Evolutionary conservation across 2,113 vertebrate species (phyloP).

Genomic region (Chinchilla lanigera): DNA sequence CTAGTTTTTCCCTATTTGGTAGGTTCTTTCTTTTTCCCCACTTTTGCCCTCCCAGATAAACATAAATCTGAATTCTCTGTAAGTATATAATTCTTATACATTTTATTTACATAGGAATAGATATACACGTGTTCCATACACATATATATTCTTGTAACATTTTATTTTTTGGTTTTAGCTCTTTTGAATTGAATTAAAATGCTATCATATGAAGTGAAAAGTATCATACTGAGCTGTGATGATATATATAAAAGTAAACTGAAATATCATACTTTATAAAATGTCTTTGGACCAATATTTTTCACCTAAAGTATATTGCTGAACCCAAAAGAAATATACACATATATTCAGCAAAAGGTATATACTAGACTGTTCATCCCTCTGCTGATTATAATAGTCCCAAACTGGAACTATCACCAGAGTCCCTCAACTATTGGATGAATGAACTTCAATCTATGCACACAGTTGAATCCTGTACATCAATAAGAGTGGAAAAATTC

Average conservation of each 20-base stretch:
- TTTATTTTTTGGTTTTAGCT: not conserved
- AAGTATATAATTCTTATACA: not conserved
- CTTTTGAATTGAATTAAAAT: constrained; percentile 37
- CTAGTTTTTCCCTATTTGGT: not conserved
- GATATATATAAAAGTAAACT: not conserved
- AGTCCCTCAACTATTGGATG: not conserved
- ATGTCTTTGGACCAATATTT: not conserved
- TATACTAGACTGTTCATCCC: not conserved
- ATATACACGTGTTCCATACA: not conserved
- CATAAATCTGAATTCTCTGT: not conserved
- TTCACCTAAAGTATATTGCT: not conserved
- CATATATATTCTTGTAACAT: not conserved
- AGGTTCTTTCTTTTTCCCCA: not conserved
- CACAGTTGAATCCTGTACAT: not conserved
- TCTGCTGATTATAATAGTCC: not conserved
- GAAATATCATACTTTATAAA: not conserved
- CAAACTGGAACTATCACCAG: not conserved
- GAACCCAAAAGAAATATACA: not conserved
- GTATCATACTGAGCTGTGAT: not conserved
- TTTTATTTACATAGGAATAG: not conserved
- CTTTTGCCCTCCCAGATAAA: not conserved
- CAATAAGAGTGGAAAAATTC: not conserved
- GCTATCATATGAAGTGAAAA: not conserved
- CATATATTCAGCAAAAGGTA: not conserved
- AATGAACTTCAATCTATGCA: not conserved